Evolutionary conservation across 2,888 invertebrate species (phyloP).

Genomic region (Agonopterix heracliana): DNA sequence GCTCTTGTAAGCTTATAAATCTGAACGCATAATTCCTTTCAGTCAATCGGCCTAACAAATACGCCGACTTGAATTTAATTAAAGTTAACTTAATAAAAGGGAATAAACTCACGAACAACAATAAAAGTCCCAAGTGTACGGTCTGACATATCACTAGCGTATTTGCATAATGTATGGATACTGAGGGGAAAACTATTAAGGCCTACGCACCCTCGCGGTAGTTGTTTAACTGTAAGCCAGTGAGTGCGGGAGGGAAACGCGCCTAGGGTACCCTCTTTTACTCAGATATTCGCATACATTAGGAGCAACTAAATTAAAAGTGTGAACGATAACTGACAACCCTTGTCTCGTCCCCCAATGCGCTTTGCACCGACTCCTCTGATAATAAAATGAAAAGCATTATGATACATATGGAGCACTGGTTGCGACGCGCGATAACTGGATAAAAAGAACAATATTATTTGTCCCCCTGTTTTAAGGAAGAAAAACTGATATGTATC

Average conservation of each 20-base stretch:
- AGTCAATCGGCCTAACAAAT: slow-evolving; percentile 70
- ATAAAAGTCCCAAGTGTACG: slow-evolving; percentile 72
- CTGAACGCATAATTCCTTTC: slow-evolving; percentile 61
- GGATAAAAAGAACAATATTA: slow-evolving; percentile 54
- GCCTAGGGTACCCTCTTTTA: slow-evolving; percentile 39
- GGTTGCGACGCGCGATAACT: slow-evolving; percentile 58
- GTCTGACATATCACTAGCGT: slow-evolving; percentile 71
- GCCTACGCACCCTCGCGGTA: slow-evolving; percentile 66
- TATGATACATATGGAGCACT: slow-evolving; percentile 66
- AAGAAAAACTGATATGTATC: slow-evolving; percentile 30
- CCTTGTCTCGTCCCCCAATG: slow-evolving; percentile 38
- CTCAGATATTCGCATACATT: slow-evolving; percentile 69
- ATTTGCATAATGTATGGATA: slow-evolving; percentile 74
- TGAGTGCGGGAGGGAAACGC: slow-evolving; percentile 34
- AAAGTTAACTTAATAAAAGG: slow-evolving; percentile 74
- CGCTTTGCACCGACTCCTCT: slow-evolving; percentile 37
- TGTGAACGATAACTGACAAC: slow-evolving; percentile 63
- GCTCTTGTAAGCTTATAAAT: slow-evolving; percentile 60
- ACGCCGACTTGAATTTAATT: slow-evolving; percentile 71
- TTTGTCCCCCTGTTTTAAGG: slow-evolving; percentile 47
- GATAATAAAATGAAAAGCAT: slow-evolving; percentile 69
- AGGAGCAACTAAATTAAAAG: slow-evolving; percentile 74
- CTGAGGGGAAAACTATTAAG: slow-evolving; percentile 72
- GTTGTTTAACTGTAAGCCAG: slow-evolving; percentile 65
- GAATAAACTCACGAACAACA: slow-evolving; percentile 70